Evolutionary conservation across 64 coral and sea anemone genomes (phyloP), one percentile per base, ranked within the genome.

Genomic region (Stylophora pistillata): DNA sequence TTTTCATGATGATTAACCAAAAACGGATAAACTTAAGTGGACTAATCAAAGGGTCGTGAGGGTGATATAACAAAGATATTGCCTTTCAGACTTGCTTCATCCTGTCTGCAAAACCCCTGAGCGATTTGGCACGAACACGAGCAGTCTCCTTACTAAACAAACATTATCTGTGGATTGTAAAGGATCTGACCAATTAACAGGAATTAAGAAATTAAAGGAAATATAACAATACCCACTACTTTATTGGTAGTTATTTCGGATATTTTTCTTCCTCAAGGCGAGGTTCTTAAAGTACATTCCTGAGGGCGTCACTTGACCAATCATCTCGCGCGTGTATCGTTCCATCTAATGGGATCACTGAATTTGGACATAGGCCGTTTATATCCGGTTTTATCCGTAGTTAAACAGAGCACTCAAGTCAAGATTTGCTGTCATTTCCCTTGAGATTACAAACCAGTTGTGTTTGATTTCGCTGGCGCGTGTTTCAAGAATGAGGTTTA

Each of bases 381-480:
- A 53, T 25, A 66, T 52, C 60, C 33, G 32, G 17, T 83, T 62
- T 83, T 83, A 83, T 83, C 80, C 57, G 30, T 66, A 68, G 52
- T 25, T 69, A 83, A n/a, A 83, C 60, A 68, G n/a, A 23, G 61
- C 26, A 25, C 61, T 66, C 6, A 29, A 15, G 28, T 17, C 77
- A 58, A 79, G 56, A n/a, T 79, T 58, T 83, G 59, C 53, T 54
- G 37, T 18, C 68, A 23, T 69, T 82, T 83, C 61, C 80, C 80
- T 53, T 47, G 80, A 83, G 80, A 63, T 83, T 66, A 53, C 37
- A 47, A 13, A 82, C 32, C 10, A 68, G 30, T 69, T n/a, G 10
- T 13, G 31, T 82, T 23, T 59, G 57, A 63, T 82, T 64, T 63
- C 37, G 29, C 15, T 52, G 10, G 62, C 77, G 77, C 32, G 62